phyloP scores from a whole-genome alignment of 2,797 vertebrate species.

The Chaunax sp. region DNA sequence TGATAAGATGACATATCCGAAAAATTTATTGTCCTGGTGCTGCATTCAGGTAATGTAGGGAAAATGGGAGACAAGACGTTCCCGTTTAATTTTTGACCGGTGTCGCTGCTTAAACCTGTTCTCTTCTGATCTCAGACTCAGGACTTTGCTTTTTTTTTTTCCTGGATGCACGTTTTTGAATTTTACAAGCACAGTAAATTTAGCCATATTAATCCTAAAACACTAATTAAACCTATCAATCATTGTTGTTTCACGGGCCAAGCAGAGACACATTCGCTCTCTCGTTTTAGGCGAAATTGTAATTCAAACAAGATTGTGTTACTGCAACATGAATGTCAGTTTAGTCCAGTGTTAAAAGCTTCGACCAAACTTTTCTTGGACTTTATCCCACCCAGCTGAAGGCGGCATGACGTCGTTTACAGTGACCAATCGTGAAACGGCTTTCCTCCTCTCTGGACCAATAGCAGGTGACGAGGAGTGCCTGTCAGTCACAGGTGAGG shows the following conservation, averaged over 20 bases:
- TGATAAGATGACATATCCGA: conserved; percentile 21
- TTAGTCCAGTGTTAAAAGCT: conserved; percentile 25
- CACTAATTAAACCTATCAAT: background rate
- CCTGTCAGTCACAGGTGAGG: conserved; percentile 88
- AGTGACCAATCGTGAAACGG: conserved; percentile 77
- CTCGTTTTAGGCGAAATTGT: background rate
- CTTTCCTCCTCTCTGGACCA: conserved; percentile 64
- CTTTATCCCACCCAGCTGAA: conserved; percentile 50
- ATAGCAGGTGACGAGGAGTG: conserved; percentile 69
- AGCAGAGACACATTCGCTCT: background rate
- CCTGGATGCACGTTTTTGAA: background rate
- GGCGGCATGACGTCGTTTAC: conserved; percentile 67
- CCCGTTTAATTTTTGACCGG: background rate
- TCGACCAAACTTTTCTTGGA: conserved; percentile 30
- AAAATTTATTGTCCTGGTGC: conserved; percentile 53
- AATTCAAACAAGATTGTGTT: background rate
- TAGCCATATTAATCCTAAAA: background rate
- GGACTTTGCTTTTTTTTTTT: background rate
- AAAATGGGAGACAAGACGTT: background rate
- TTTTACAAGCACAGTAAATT: background rate
- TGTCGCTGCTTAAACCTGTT: background rate
- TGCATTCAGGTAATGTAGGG: conserved; percentile 40
- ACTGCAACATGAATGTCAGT: conserved; percentile 20
- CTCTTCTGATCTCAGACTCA: background rate
- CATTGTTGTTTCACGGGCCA: accelerated